Evolutionary conservation across 1,140 invertebrate species (phyloP).

Genomic region (Saccostrea cuccullata): DNA sequence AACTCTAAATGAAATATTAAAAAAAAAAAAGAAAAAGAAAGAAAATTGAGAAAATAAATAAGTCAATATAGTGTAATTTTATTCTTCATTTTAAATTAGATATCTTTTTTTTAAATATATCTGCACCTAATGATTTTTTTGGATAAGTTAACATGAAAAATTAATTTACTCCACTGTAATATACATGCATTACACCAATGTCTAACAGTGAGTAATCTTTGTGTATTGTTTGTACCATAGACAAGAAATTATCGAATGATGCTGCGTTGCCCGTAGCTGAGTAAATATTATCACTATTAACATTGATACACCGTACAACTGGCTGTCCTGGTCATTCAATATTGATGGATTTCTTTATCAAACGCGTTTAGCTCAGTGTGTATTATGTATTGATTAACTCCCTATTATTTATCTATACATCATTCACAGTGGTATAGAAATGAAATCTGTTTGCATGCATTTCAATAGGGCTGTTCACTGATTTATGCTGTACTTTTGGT

Average conservation of each 20-base stretch:
- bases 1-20: too few relatives aligned
- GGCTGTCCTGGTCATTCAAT: slow-evolving; percentile 14
- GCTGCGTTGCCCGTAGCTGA: background rate
- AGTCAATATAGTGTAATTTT: too few relatives aligned
- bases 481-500: too few relatives aligned
- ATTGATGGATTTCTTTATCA: slow-evolving; percentile 5
- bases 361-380: background rate
- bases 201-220: too few relatives aligned
- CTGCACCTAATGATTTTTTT: too few relatives aligned
- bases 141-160: too few relatives aligned
- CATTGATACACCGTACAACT: background rate
- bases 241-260: background rate
- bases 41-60: too few relatives aligned
- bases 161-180: too few relatives aligned
- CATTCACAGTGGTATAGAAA: background rate
- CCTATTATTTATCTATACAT: background rate
- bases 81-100: too few relatives aligned
- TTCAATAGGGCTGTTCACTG: background rate
- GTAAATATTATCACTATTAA: slow-evolving; percentile 29
- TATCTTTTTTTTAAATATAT: too few relatives aligned
- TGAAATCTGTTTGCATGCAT: background rate
- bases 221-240: background rate
- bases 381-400: slow-evolving; percentile 20
- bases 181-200: too few relatives aligned
- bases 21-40: too few relatives aligned